Percentiles rank a stretch among this genome's conserved stretches.
These are phyloP conservation scores for Hiodon alosoides DNA, from an alignment of 2,113 vertebrate genomes.

Conservation along the genomic window DNA sequence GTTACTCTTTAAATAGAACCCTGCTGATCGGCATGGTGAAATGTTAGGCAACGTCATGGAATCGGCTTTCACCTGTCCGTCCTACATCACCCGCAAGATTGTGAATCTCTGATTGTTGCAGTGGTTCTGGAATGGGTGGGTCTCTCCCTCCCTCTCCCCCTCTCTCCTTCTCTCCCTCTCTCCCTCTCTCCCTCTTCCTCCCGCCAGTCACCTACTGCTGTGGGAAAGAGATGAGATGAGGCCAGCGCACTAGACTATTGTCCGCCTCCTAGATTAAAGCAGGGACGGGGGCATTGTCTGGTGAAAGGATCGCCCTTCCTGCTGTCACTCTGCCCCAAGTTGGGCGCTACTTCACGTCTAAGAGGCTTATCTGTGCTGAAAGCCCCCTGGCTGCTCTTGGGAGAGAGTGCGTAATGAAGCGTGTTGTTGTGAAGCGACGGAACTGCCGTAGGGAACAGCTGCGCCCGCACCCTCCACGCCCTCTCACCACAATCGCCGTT, in stretches of 20 bases:
- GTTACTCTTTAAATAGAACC: conserved; percentile 38
- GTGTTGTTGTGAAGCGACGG: conserved; percentile 98
- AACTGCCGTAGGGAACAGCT: conserved; percentile 95
- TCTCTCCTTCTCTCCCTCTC: conserved; percentile 34
- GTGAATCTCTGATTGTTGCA: conserved; percentile 76
- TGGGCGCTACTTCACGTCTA: conserved; percentile 99
- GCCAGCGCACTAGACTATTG: conserved; percentile 99
- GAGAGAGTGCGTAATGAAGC: conserved; percentile 99
- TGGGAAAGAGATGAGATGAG: conserved; percentile 99
- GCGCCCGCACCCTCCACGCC: conserved; percentile 68
- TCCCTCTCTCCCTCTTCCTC: conserved; percentile 45
- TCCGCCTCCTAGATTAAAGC: conserved; percentile 99
- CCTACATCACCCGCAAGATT: conserved; percentile 47
- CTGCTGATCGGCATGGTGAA: conserved; percentile 48
- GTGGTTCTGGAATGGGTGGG: conserved; percentile 78
- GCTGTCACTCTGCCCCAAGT: conserved; percentile 99
- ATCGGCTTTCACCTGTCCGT: conserved; percentile 70
- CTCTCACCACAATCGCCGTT: conserved; percentile 84
- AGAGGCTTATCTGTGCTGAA: conserved; percentile 99
- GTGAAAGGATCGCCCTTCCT: conserved; percentile 99
- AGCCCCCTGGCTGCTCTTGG: conserved; percentile 95
- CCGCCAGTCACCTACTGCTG: conserved; percentile 96
- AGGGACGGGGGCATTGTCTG: conserved; percentile 98
- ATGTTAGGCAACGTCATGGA: conserved; percentile 46
- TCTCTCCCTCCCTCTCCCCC: conserved; percentile 11